phyloP scores from a whole-genome alignment of 2,113 vertebrate species.

The Typhlomys cinereus region DNA sequence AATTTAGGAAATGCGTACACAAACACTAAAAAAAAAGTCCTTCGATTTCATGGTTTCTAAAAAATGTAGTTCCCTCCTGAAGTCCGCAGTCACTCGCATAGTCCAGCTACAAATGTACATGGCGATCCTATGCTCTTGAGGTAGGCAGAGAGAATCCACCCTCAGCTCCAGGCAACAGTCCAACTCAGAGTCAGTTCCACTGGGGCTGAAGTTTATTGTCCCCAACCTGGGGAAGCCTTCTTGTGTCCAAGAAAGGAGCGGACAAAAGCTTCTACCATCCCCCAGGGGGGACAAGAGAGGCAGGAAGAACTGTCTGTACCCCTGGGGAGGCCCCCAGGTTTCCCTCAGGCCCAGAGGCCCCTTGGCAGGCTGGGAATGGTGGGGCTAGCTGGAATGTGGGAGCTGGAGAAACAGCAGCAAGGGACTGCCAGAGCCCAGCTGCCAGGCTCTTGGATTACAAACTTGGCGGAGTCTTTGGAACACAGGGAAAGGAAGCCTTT shows the following conservation, averaged over 20 bases:
- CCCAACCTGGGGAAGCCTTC: neutral
- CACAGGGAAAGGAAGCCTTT: conserved; percentile 70
- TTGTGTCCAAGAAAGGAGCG: too few relatives aligned
- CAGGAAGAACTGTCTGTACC: neutral
- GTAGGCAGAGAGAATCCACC: neutral
- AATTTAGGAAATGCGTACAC: neutral
- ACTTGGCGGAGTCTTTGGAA: conserved; percentile 68
- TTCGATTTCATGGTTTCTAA: conserved; percentile 11
- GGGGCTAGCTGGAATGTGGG: conserved; percentile 49
- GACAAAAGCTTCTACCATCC: neutral
- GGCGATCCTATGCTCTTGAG: accelerated
- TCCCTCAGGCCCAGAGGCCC: neutral
- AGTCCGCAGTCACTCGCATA: neutral
- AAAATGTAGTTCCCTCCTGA: neutral
- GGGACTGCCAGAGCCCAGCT: conserved; percentile 54
- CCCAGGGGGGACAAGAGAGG: accelerated
- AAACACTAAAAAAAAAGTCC: neutral
- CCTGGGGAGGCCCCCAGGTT: neutral
- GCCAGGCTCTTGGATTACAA: conserved; percentile 61
- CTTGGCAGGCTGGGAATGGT: neutral
- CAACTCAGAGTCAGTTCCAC: neutral
- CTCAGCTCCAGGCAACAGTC: neutral
- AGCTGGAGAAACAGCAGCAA: neutral
- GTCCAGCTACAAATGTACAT: too few relatives aligned
- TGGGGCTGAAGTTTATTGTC: neutral